Percentiles rank a stretch among this genome's conserved stretches.
Conservation (phyloP, 2,113 vertebrate species). For the Lophius piscatorius region DNA sequence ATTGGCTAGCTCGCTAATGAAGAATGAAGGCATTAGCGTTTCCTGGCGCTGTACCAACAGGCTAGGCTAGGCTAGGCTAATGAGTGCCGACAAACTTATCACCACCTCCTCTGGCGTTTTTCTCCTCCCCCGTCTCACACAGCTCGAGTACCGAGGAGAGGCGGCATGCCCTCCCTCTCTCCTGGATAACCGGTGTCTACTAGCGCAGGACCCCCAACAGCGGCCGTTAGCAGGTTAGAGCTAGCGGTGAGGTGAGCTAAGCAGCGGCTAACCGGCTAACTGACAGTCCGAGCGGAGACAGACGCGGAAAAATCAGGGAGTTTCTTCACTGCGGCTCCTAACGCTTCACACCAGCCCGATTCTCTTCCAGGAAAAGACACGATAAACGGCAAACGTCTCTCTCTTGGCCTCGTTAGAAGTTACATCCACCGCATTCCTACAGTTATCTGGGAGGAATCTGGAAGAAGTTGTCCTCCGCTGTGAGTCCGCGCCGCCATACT, state of each 20-base stretch:
- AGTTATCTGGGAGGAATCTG: constrained; percentile 65
- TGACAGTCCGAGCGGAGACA: constrained; percentile 62
- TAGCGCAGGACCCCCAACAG: constrained; percentile 9
- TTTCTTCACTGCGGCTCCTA: constrained; percentile 67
- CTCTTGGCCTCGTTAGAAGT: constrained; percentile 22
- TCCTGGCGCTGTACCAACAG: constrained; percentile 57
- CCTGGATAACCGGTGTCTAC: constrained; percentile 17
- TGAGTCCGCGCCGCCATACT: constrained; percentile 78
- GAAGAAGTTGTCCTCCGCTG: constrained; percentile 77
- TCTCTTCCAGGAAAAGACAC: constrained; percentile 21
- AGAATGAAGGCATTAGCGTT: constrained; percentile 46
- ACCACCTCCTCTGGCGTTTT: constrained; percentile 35
- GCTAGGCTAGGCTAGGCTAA: constrained; percentile 71
- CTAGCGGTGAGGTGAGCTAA: constrained; percentile 8
- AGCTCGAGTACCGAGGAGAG: constrained; percentile 47
- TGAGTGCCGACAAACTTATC: constrained; percentile 70
- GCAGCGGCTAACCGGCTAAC: constrained; percentile 73
- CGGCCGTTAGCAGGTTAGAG: constrained; percentile 42
- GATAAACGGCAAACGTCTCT: constrained; percentile 10
- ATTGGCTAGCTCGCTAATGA: constrained; percentile 59
- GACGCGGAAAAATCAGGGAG: constrained; percentile 73
- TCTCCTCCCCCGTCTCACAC: constrained; percentile 38
- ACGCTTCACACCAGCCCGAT: constrained; percentile 54
- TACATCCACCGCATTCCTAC: constrained; percentile 47
- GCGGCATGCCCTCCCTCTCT: constrained; percentile 58